Conservation (phyloP, 2,797 vertebrate genomes). For the Apodemus agrarius region DNA sequence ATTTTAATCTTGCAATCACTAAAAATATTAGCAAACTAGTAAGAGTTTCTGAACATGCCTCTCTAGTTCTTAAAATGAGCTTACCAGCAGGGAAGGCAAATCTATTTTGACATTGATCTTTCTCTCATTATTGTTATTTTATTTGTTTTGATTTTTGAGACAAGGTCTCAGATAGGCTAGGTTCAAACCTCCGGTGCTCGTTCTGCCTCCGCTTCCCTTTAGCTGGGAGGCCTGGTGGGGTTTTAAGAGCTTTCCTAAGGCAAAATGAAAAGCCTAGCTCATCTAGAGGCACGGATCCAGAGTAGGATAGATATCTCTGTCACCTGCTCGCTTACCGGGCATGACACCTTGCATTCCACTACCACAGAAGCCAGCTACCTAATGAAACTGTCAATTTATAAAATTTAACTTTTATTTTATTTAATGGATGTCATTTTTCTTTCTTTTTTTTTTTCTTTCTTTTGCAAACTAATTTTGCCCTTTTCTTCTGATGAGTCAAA, state of each 20-base stretch:
- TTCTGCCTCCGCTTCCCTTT: not conserved
- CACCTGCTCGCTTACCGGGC: not conserved
- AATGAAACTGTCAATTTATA: not conserved
- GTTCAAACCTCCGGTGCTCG: not conserved
- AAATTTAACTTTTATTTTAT: not conserved
- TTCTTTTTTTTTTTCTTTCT: not conserved
- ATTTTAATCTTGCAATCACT: slow-evolving; percentile 12
- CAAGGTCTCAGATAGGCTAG: not conserved
- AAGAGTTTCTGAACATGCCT: slow-evolving; percentile 25
- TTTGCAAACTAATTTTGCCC: slow-evolving; percentile 25
- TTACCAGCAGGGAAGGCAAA: slow-evolving; percentile 1
- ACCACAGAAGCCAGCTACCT: not conserved
- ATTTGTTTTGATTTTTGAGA: not conserved
- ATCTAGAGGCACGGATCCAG: not conserved
- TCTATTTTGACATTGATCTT: not conserved
- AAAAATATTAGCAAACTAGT: slow-evolving; percentile 42
- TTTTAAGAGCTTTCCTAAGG: slow-evolving; percentile 35
- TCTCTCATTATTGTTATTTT: not conserved
- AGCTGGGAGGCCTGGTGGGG: not conserved
- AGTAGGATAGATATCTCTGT: not conserved
- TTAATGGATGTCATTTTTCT: not conserved
- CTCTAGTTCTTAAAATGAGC: slow-evolving; percentile 33
- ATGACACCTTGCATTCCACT: not conserved
- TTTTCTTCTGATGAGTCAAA: not conserved
- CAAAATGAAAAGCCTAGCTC: slow-evolving; percentile 39